Evolutionary conservation across 2,888 invertebrate species (phyloP), one percentile per base, ranked within the genome.

Genomic region (Parnassius apollo): DNA sequence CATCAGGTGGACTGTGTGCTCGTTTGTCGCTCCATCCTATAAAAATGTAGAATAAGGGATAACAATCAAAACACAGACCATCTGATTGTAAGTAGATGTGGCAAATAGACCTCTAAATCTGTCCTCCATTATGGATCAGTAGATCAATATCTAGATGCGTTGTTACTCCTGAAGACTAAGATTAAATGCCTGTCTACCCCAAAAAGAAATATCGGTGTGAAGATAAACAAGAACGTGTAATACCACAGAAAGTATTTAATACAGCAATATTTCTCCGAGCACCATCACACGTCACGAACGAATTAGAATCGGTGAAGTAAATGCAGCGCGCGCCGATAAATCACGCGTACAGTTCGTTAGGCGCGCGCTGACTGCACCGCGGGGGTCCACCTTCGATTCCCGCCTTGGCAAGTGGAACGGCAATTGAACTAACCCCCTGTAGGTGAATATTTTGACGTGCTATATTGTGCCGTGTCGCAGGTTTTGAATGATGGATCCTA

Each of bases 321-420:
- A 82, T 73, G 76, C 77, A 71, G 69, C 62, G 70, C 77, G 80
- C 75, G 74, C 78, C 72, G 73, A 87, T 88, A 88, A 86, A 88
- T 88, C 86, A 88, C 82, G 68, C 79, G 76, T 80, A 83, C 81
- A 86, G 87, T 91, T 91, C 90, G 91, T 91, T 91, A 91, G 85
- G 85, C 80, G 78, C 83, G 77, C 82, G 83, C 82, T 83, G 83
- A 74, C 80, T 73, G 73, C 89, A 64, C 91, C 70, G 71, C 88
- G 74, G 91, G 91, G 88, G 82, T 84, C 85, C 85, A 72, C 78
- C 80, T 88, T 86, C 87, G 86, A 83, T 81, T 82, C 89, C 83
- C 76, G 81, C 71, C 77, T 80, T 76, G 84, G 81, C 87, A 87
- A 87, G 85, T 86, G 84, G 78, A 83, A 80, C 84, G 76, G 72